Percentiles rank a stretch among this genome's conserved stretches.
Conservation (phyloP, 1,140 invertebrate genomes). For the Leptinotarsa defecta region DNA sequence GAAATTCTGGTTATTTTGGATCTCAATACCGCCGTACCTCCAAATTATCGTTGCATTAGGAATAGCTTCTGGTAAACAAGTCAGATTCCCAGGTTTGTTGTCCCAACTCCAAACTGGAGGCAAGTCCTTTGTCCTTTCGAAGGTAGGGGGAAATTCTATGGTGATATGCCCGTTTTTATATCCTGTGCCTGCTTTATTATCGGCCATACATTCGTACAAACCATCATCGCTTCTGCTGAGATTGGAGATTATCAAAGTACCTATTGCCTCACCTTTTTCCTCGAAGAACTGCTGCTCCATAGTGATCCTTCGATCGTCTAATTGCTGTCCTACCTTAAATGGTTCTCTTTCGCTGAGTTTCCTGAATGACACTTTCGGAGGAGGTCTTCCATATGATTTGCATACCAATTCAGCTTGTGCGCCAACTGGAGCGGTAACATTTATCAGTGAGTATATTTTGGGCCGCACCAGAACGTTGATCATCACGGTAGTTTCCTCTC, state of each 20-base stretch:
- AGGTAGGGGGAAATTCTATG: conserved; percentile 81
- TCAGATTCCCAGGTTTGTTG: conserved; percentile 77
- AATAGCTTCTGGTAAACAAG: conserved; percentile 86
- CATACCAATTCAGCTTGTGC: conserved; percentile 72
- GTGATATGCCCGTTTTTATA: conserved; percentile 81
- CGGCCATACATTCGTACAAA: conserved; percentile 84
- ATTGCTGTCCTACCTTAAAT: conserved; percentile 66
- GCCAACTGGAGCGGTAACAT: conserved; percentile 70
- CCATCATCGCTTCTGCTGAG: conserved; percentile 78
- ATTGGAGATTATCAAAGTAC: conserved; percentile 66
- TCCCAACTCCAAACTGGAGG: conserved; percentile 81
- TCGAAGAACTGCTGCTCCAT: conserved; percentile 15
- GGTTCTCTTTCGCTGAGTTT: conserved; percentile 63
- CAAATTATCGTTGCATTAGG: conserved; percentile 91
- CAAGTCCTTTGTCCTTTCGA: conserved; percentile 72
- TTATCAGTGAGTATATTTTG: conserved; percentile 76
- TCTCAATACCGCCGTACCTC: conserved; percentile 61
- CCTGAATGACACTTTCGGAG: conserved; percentile 76
- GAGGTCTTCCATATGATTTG: conserved; percentile 75
- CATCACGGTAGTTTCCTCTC: conserved; percentile 65
- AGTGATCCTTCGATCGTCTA: conserved; percentile 24
- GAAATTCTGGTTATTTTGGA: conserved; percentile 63
- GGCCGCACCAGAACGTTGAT: conserved; percentile 78
- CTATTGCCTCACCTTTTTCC: conserved; percentile 62
- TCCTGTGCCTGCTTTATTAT: conserved; percentile 75